Percentiles rank a stretch among this genome's conserved stretches.
These are phyloP conservation scores for Dicentrarchus labrax DNA, from an alignment of 2,113 vertebrate species.

Conservation along the genomic window DNA sequence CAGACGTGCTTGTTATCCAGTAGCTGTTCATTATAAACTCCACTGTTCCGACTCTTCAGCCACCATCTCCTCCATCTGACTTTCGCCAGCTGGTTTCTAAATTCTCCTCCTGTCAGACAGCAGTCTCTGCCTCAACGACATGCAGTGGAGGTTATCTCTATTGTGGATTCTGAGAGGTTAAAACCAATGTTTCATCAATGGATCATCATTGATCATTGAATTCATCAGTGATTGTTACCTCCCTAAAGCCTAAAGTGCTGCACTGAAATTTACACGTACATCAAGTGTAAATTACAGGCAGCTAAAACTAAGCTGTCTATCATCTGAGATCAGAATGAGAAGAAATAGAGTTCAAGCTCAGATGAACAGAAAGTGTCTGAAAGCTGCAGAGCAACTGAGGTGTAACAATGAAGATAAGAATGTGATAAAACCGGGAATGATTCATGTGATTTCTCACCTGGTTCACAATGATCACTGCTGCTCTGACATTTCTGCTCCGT, in stretches of 20 bases:
- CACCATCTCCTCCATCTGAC: background rate
- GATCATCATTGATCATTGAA: background rate
- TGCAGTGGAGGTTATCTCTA: no score
- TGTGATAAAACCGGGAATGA: background rate
- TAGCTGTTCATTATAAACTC: slow-evolving; percentile 14
- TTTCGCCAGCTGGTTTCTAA: background rate
- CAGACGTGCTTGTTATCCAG: slow-evolving; percentile 22
- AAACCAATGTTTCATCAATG: background rate
- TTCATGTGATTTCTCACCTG: slow-evolving; percentile 21
- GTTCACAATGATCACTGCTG: background rate
- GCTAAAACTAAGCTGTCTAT: no score
- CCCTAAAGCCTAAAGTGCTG: background rate
- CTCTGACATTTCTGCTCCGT: slow-evolving; percentile 28
- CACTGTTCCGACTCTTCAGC: background rate
- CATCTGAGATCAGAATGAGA: no score
- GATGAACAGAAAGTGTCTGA: background rate
- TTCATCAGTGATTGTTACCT: background rate
- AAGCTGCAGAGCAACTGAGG: background rate
- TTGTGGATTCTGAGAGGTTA: no score
- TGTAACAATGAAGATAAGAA: background rate
- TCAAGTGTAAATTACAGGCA: background rate
- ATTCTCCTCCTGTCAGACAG: slow-evolving; percentile 1
- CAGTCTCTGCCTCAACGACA: background rate
- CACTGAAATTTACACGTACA: no score
- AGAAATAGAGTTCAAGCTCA: background rate